Evolutionary conservation across 2,113 vertebrate genomes (phyloP).

Genomic region (Narcine bancroftii): DNA sequence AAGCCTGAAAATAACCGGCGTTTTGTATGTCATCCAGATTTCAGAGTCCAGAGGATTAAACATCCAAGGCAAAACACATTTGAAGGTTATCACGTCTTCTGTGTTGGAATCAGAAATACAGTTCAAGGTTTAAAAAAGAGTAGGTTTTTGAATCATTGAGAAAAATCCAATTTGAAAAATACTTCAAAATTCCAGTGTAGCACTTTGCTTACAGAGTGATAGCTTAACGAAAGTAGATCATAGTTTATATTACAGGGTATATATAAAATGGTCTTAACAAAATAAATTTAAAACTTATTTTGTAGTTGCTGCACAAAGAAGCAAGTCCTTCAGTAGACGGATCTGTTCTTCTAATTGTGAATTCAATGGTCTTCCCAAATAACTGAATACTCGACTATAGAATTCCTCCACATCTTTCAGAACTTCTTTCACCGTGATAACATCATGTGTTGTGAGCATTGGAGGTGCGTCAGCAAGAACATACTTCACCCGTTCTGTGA

Average conservation of each 20-base stretch:
- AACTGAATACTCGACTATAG: constrained; percentile 50
- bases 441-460: constrained; percentile 56
- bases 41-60: not conserved
- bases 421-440: constrained; percentile 55
- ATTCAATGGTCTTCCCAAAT: constrained; percentile 60
- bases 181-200: not conserved
- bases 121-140: not conserved
- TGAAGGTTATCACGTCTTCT: not conserved
- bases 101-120: not conserved
- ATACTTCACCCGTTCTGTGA: constrained; percentile 54
- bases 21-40: not conserved
- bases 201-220: not conserved
- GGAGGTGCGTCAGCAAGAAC: constrained; percentile 52
- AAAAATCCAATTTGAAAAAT: not conserved
- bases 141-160: not conserved
- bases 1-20: not conserved
- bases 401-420: constrained; percentile 58
- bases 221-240: not conserved
- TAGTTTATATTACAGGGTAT: not conserved
- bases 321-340: constrained; percentile 55
- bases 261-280: not conserved
- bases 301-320: constrained; percentile 43
- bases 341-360: constrained; percentile 63
- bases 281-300: constrained; percentile 24
- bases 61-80: not conserved